phyloP scores from a whole-genome alignment of 2,888 invertebrate species.

The Lithosia quadra region DNA sequence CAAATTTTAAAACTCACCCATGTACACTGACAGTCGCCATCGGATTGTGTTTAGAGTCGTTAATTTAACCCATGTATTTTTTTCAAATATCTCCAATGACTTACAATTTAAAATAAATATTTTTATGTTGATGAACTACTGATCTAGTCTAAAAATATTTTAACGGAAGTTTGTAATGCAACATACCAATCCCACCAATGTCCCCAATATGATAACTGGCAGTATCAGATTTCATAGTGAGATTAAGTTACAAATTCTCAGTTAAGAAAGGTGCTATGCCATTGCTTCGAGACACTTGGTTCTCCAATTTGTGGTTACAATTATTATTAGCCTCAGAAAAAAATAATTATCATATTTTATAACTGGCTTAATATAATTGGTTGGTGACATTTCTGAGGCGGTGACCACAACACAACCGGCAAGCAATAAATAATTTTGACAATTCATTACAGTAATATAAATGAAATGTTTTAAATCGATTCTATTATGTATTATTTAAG shows the following conservation, averaged over 20 bases:
- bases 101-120: too few relatives aligned
- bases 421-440: constrained; percentile 17
- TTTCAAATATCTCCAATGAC: too few relatives aligned
- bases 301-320: constrained; percentile 65
- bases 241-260: constrained; percentile 44
- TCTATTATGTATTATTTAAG: too few relatives aligned
- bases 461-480: too few relatives aligned
- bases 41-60: too few relatives aligned
- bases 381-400: constrained; percentile 54
- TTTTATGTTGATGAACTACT: not conserved
- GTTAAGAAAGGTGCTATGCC: constrained; percentile 52
- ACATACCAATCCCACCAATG: constrained; percentile 16
- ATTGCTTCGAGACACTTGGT: constrained; percentile 61
- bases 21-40: too few relatives aligned
- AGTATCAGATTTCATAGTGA: constrained; percentile 44
- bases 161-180: constrained; percentile 11
- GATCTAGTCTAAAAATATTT: not conserved
- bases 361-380: constrained; percentile 46
- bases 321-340: constrained; percentile 55
- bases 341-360: constrained; percentile 45
- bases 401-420: constrained; percentile 58
- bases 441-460: too few relatives aligned
- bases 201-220: constrained; percentile 35
- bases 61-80: too few relatives aligned
- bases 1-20: too few relatives aligned